Base-by-base conservation (phyloP, 2,113 vertebrate genomes). In the Riparia riparia region DNA sequence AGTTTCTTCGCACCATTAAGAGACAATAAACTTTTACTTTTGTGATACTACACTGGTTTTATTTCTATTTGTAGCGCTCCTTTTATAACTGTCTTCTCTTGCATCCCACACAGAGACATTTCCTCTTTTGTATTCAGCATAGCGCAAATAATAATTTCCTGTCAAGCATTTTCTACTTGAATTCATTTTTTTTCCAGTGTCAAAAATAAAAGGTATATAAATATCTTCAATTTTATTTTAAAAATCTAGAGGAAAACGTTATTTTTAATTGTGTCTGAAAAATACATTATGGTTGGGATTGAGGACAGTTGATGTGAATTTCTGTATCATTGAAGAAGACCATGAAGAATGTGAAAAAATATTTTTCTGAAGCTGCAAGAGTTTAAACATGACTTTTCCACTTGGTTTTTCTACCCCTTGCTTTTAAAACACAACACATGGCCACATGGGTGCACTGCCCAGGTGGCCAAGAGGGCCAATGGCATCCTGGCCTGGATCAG, bases 111-210 rank as follows among this genome's bases (percentile, higher is more conserved):
- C 81, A 70, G 18, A 90, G 73, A 44, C 29, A 51, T 81, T 63
- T 94, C 28, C 18, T 89, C 63, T 85, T 66, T 76, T 85, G 21
- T 58, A 73, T 53, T 94, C 53, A 65, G 37, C 26, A 58, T 22
- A 42, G 24, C 58, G 18, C 63, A 96, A 93, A 83, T 72, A 93
- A 91, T 86, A 91, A 87, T 93, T 91, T 90, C 54, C 70, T 85
- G 51, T 77, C 66, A 85, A 12, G 14, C 3, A 66, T 90, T 96
- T 90, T 51, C 44, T 13, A 60, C 77, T 58, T 28, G 57, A 58
- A 77, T 37, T 18, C 9, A 4, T 3, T 5, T 76, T 45, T 41
- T 74, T 83, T 74, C 28, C 5, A 25, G 3, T 25, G 18, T 34
- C 17, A 68, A 34, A 68, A 82, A 58, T 24, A 53, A 82, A 64